phyloP scores from a whole-genome alignment of 2,888 invertebrate genomes.

The Leptothorax acervorum region DNA sequence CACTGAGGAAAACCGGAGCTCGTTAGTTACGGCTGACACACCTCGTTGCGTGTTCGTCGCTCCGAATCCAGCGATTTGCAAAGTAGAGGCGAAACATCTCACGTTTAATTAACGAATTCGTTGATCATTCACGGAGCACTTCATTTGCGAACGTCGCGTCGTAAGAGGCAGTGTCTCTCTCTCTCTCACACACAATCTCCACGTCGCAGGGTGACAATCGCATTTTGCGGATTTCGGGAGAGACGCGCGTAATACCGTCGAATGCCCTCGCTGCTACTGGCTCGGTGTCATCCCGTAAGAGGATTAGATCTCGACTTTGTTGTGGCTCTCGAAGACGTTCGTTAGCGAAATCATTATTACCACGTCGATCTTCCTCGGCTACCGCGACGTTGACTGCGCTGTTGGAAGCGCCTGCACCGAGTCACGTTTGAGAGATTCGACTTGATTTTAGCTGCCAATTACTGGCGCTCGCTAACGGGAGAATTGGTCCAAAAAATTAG shows the following conservation, averaged over 20 bases:
- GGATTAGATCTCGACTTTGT: slow-evolving; percentile 81
- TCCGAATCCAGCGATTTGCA: slow-evolving; percentile 14
- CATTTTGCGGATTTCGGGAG: slow-evolving; percentile 65
- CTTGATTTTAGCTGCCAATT: slow-evolving; percentile 47
- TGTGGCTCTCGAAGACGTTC: slow-evolving; percentile 82
- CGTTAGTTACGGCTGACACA: slow-evolving; percentile 5
- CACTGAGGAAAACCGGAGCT: not conserved
- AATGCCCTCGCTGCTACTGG: slow-evolving; percentile 56
- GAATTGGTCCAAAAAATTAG: slow-evolving; percentile 1
- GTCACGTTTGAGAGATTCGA: slow-evolving; percentile 58
- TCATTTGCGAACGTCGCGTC: slow-evolving; percentile 3
- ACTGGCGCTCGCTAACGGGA: not conserved
- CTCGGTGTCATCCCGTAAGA: slow-evolving; percentile 67
- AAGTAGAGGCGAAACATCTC: slow-evolving; percentile 18
- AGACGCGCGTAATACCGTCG: slow-evolving; percentile 69
- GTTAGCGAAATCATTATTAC: slow-evolving; percentile 78
- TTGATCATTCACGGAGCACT: not conserved
- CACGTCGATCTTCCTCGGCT: slow-evolving; percentile 64
- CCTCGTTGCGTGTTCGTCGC: not conserved
- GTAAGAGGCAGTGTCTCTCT: slow-evolving; percentile 4
- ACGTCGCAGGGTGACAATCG: slow-evolving; percentile 54
- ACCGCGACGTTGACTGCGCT: slow-evolving; percentile 13
- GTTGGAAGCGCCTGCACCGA: slow-evolving; percentile 39
- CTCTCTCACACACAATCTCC: slow-evolving; percentile 61
- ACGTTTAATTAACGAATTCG: slow-evolving; percentile 67